Evolutionary conservation across 1,140 invertebrate species (phyloP), one percentile per base, ranked within the genome.

Genomic region (Caenorhabditis brenneri): DNA sequence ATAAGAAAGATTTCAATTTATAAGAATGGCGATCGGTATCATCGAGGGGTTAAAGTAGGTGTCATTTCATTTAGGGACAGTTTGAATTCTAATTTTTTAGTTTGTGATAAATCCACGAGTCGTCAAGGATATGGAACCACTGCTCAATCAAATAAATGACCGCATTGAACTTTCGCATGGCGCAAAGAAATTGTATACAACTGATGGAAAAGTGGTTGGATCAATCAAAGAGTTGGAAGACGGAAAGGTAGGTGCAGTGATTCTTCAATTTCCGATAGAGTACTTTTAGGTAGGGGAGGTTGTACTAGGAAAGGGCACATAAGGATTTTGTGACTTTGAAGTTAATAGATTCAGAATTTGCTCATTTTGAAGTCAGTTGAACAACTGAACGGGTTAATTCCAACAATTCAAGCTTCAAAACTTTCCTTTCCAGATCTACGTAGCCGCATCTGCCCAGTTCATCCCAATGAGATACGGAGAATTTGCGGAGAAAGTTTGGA

Each of bases 141-240:
- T 80, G 33, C 51, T 80, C 5, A 80, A 80, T 39, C 48, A 51
- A 36, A 39, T 80, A 12, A 80, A 55, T 53, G 79, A 80, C 36
- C 27, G 51, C 27, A 80, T 80, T 15, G 79, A 80, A 29, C 79
- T 80, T 12, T 80, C 79, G 0, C 79, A 80, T 80, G 79, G 79
- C 51, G 79, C 79, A 10, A 80, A 80, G 15, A 80, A 55, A 22
- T 36, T 80, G 12, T 80, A 53, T 24, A 80, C 79, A 16, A 53
- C 79, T 1, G 79, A 51, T 51, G 79, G 79, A 51, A 80, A 80
- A 53, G 29, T 53, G n/a, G 48, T 80, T 22, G 22, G 33, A 3
- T 51, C 79, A 16, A 80, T 80, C 24, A 80, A 80, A 39, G 79
- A 80, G 29, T 51, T 80, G 48, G 79, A 80, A 19, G 79, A 80